phyloP scores from a whole-genome alignment of 2,797 vertebrate species.

The Falco rusticolus region DNA sequence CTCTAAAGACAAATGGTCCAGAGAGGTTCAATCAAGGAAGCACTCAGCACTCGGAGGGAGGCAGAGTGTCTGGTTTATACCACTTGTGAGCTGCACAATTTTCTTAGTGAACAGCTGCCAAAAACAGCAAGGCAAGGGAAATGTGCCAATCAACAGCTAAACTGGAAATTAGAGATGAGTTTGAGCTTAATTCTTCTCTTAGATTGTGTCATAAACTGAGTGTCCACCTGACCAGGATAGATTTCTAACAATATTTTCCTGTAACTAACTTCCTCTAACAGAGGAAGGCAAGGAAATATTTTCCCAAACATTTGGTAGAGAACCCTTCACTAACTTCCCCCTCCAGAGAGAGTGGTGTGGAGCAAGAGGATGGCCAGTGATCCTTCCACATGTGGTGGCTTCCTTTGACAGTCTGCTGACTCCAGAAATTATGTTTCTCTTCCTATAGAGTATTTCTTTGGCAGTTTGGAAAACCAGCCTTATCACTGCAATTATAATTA shows the following conservation, averaged over 20 bases:
- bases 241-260: not conserved
- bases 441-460: not conserved
- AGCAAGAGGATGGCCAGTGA: not conserved
- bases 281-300: not conserved
- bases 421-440: not conserved
- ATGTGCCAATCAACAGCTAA: not conserved
- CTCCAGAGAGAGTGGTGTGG: not conserved
- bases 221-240: not conserved
- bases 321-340: not conserved
- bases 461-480: not conserved
- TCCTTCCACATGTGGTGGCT: rapidly evolving
- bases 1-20: not conserved
- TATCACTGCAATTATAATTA: not conserved
- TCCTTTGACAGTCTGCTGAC: not conserved
- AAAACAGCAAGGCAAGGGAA: not conserved
- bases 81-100: not conserved
- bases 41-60: not conserved
- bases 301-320: not conserved
- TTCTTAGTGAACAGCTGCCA: not conserved
- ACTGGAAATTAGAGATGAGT: not conserved
- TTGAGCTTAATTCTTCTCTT: not conserved
- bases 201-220: not conserved
- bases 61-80: conserved; percentile 3
- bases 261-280: not conserved
- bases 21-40: not conserved